Conservation (phyloP, 1,140 invertebrate genomes). For the Periplaneta americana region DNA sequence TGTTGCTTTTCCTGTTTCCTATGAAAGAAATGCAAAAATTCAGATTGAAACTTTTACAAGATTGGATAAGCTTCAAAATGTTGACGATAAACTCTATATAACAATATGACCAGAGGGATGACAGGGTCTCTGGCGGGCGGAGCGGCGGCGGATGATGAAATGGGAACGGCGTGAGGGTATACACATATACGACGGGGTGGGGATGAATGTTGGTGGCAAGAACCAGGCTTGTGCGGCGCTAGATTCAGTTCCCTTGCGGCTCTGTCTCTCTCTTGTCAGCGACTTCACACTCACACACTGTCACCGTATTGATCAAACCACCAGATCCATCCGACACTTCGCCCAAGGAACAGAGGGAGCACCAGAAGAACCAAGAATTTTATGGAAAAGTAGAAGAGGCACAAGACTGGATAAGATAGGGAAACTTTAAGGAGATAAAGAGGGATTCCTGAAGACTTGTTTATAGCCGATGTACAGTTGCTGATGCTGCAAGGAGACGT, state of each 20-base stretch:
- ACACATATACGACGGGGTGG: background rate
- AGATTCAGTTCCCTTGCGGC: background rate
- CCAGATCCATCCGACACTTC: background rate
- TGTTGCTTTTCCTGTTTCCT: no score
- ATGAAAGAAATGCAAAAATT: no score
- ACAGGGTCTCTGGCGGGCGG: background rate
- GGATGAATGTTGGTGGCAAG: background rate
- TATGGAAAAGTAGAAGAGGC: background rate
- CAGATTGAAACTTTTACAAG: no score
- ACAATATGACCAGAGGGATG: background rate
- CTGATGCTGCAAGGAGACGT: background rate
- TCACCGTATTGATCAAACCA: background rate
- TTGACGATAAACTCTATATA: background rate
- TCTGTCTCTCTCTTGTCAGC: background rate
- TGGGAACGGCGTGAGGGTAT: background rate
- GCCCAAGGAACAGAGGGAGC: background rate
- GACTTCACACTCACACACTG: background rate
- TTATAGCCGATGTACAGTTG: background rate
- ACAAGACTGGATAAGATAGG: background rate
- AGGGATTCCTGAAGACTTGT: background rate
- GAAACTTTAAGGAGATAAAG: background rate
- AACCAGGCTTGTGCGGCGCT: background rate
- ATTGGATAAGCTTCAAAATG: background rate
- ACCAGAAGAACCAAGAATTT: background rate
- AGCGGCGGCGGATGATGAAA: no score